Base-by-base conservation (phyloP, 37 sponge, comb jelly and placozoan species). In the Geodia barretti region DNA sequence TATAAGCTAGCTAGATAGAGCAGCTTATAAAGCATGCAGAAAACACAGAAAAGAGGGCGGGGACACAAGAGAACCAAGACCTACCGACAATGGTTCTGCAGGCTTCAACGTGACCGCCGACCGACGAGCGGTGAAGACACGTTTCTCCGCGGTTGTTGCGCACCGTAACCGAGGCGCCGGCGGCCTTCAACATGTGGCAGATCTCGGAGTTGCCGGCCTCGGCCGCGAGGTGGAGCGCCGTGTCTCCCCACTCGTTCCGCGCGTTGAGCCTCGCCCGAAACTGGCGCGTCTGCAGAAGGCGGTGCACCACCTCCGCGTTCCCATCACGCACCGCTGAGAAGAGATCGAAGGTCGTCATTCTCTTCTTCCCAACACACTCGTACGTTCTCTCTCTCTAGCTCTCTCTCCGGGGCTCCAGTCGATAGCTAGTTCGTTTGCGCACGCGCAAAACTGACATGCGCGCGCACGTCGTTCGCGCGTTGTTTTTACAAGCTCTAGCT, bases 91-190 rank as follows among this genome's bases (percentile, higher is more conserved):
- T 82, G 63, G 74, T 83, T 33, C 74, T 82, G 58, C 86, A 86
- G 36, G 75, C 65, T 14, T 82, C 84, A 39, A 76, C 75, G 36
- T 86, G 83, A 19, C 86, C 87, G 3, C 84, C 87, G 1, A 91
- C 83, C 73, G 87, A 62, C 1, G 92, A 86, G 1, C 92, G 60
- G 68, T 91, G 92, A 24, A 91, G 87, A 58, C 92, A 91, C 4
- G 92, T 91, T 75, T 91, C 92, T 43, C 92, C 92, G 1, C 87
- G 79, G 64, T 91, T 91, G 73, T 91, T 91, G 39, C 83, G 42
- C 59, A 86, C 83, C 20, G 92, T 86, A 19, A 83, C 87, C 2
- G 87, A 91, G 4, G 92, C 92, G 41, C 92, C 83, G 58, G 80
- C 92, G 21, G 87, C 87, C 29, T 82, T 83, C 38, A 91, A 58